Evolutionary conservation across 1,140 invertebrate genomes (phyloP).

Genomic region (Metopolophium dirhodum): DNA sequence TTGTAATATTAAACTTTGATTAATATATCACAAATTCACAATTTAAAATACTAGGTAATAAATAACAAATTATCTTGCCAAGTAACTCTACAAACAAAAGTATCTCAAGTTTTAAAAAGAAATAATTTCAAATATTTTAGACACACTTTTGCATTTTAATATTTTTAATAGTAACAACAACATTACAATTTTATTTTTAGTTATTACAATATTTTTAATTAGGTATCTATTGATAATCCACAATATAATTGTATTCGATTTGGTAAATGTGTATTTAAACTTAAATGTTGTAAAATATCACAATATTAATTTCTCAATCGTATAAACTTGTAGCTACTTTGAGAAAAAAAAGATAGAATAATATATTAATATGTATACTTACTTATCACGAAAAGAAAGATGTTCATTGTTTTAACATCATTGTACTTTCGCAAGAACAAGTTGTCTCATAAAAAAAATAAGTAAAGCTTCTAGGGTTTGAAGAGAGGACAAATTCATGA

Average conservation of each 20-base stretch:
- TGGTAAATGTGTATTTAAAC: background rate
- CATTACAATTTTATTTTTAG: background rate
- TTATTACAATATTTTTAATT: background rate
- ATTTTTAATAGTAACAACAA: background rate
- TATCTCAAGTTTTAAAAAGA: background rate
- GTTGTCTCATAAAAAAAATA: background rate
- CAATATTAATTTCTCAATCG: background rate
- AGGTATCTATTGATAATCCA: background rate
- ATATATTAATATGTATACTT: background rate
- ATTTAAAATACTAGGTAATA: background rate
- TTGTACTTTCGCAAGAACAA: background rate
- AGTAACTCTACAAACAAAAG: background rate
- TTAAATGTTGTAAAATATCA: background rate
- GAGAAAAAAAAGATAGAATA: background rate
- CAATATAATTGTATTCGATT: background rate
- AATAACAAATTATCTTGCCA: background rate
- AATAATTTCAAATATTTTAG: background rate
- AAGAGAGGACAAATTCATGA: background rate
- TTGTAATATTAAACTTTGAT: background rate
- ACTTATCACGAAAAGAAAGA: background rate
- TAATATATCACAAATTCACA: background rate
- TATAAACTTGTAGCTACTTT: background rate
- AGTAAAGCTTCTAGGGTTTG: background rate
- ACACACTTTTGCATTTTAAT: background rate
- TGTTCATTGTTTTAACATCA: background rate